Conservation (phyloP, 2,113 vertebrate genomes). For the Platycercus adscitus region DNA sequence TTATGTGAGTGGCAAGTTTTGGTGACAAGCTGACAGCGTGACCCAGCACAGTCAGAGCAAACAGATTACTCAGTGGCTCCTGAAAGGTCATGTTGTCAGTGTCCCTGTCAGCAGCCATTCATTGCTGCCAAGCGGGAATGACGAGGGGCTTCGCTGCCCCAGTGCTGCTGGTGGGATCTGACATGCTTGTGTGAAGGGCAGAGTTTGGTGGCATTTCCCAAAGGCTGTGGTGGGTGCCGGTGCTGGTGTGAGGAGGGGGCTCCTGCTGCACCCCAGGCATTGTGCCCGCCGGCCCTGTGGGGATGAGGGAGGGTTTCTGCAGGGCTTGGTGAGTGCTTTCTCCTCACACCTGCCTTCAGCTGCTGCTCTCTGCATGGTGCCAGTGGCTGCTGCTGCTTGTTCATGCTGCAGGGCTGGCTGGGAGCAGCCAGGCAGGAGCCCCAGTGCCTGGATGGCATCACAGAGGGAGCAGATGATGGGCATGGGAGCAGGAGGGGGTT, state of each 20-base stretch:
- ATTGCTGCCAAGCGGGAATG: not conserved
- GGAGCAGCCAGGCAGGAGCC: rapidly evolving
- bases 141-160: not conserved
- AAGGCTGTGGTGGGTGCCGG: not conserved
- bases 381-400: not conserved
- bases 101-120: rapidly evolving
- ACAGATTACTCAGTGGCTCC: not conserved
- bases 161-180: not conserved
- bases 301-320: not conserved
- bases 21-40: constrained; percentile 35
- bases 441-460: rapidly evolving
- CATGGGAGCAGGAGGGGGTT: not conserved
- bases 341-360: not conserved
- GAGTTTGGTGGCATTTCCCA: not conserved
- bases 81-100: not conserved
- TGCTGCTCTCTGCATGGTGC: not conserved
- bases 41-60: not conserved
- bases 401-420: not conserved
- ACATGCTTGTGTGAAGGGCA: rapidly evolving
- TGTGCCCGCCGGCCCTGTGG: not conserved
- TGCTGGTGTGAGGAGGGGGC: not conserved
- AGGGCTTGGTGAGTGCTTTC: rapidly evolving
- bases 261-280: not conserved
- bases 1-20: constrained; percentile 15
- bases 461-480: not conserved